Conservation (phyloP, 2,888 invertebrate species). For the Mechanitis mazaeus region DNA sequence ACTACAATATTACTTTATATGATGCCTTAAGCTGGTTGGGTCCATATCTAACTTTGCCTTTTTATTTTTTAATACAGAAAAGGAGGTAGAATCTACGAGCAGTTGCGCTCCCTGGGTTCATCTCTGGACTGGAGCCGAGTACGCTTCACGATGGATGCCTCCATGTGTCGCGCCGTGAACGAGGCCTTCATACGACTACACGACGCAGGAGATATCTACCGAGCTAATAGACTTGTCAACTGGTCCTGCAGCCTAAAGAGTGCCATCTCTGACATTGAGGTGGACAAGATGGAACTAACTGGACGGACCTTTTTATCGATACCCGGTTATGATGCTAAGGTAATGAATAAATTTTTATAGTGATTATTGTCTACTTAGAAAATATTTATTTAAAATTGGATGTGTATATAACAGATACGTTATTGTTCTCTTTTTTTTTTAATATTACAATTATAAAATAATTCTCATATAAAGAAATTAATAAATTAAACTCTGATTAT, state of each 20-base stretch:
- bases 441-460: too few species aligned
- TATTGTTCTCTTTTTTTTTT: too few species aligned
- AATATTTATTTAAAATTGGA: too few species aligned
- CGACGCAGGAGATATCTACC: slow-evolving; percentile 91
- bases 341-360: slow-evolving; percentile 27
- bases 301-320: slow-evolving; percentile 91
- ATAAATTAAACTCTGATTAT: too few species aligned
- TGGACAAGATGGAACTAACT: slow-evolving; percentile 93
- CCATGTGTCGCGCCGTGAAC: slow-evolving; percentile 89
- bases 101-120: slow-evolving; percentile 91
- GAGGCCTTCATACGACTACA: slow-evolving; percentile 96
- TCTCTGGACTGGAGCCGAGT: slow-evolving; percentile 97
- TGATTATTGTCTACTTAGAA: too few species aligned
- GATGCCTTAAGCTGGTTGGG: too few species aligned
- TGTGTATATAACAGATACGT: too few species aligned
- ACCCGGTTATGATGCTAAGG: slow-evolving; percentile 92
- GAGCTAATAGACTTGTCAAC: slow-evolving; percentile 96
- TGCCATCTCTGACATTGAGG: slow-evolving; percentile 99
- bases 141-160: slow-evolving; percentile 97
- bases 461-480: too few species aligned
- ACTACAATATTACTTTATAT: too few species aligned
- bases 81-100: slow-evolving; percentile 84
- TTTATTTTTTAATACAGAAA: slow-evolving; percentile 73
- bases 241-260: slow-evolving; percentile 98
- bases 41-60: too few species aligned